These are phyloP conservation scores for Rhagoletis zephyria DNA, from an alignment of 1,140 invertebrate genomes.

Conservation along the genomic window DNA sequence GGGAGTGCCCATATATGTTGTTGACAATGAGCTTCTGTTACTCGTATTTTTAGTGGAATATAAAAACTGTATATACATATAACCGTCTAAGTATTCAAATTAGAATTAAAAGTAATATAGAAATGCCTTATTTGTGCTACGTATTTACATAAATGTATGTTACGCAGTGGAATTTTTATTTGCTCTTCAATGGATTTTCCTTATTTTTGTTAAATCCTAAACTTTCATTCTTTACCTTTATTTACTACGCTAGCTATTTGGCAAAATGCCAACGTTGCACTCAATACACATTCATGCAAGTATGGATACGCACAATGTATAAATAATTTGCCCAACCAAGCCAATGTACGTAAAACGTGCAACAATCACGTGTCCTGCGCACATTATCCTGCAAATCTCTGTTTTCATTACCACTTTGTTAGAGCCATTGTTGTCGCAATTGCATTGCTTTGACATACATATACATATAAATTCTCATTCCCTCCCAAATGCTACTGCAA, in stretches of 20 bases:
- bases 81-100: too few species aligned
- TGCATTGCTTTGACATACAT: not conserved
- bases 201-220: not conserved
- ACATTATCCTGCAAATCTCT: constrained; percentile 30
- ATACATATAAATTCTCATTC: not conserved
- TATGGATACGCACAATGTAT: not conserved
- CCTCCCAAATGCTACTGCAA: not conserved
- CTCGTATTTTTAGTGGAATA: too few species aligned
- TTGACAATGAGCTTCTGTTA: too few species aligned
- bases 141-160: too few species aligned
- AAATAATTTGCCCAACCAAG: not conserved
- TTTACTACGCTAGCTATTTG: not conserved
- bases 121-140: too few species aligned
- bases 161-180: too few species aligned
- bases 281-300: not conserved
- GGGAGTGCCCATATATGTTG: too few species aligned
- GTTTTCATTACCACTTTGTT: constrained; percentile 22
- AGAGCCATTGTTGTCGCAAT: constrained; percentile 16
- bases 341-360: not conserved
- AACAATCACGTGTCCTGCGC: constrained; percentile 30
- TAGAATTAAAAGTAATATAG: too few species aligned
- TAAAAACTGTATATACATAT: too few species aligned
- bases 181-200: too few species aligned
- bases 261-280: not conserved
- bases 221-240: not conserved